A percentile compares a stretch with the other conserved stretches of the same genome.
Conservation (phyloP, 2,888 invertebrate genomes). For the Odontothrips loti region DNA sequence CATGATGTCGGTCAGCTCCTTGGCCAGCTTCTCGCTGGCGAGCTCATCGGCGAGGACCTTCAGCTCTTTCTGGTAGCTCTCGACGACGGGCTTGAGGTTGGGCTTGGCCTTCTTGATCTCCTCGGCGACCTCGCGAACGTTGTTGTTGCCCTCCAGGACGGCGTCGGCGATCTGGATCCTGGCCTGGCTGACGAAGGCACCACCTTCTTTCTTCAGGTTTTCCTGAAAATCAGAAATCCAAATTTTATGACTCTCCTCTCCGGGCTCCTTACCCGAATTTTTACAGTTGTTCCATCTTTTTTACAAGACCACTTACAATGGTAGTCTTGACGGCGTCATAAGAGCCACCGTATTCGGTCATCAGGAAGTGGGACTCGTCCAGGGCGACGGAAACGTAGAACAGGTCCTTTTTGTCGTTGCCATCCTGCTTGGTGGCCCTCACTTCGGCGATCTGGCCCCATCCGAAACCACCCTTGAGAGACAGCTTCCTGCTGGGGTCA, state of each 20-base stretch:
- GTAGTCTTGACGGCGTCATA: neutral
- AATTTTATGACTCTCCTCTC: no score
- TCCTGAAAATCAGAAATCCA: neutral
- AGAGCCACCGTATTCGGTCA: neutral
- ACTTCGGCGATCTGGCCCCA: slow-evolving; percentile 60
- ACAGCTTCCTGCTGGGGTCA: slow-evolving; percentile 52
- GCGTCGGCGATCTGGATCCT: slow-evolving; percentile 46
- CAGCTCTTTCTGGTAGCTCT: slow-evolving; percentile 61
- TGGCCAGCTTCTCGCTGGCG: slow-evolving; percentile 62
- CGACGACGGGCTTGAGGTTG: slow-evolving; percentile 57
- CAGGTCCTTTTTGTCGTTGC: slow-evolving; percentile 56
- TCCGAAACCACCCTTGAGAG: slow-evolving; percentile 54
- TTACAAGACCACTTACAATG: neutral
- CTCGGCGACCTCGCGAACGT: slow-evolving; percentile 52
- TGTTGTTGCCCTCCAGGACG: slow-evolving; percentile 49
- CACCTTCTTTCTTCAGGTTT: slow-evolving; percentile 33
- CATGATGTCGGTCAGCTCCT: slow-evolving; percentile 58
- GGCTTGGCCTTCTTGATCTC: slow-evolving; percentile 53
- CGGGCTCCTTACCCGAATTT: neutral
- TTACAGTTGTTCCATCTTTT: neutral
- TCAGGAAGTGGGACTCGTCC: neutral
- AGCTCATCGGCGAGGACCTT: slow-evolving; percentile 65
- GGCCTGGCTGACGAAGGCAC: slow-evolving; percentile 17
- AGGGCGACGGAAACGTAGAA: slow-evolving; percentile 56
- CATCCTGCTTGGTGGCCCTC: slow-evolving; percentile 53